These are phyloP conservation scores for Phainopepla nitens DNA, from an alignment of 2,113 vertebrate genomes.

Conservation along the genomic window DNA sequence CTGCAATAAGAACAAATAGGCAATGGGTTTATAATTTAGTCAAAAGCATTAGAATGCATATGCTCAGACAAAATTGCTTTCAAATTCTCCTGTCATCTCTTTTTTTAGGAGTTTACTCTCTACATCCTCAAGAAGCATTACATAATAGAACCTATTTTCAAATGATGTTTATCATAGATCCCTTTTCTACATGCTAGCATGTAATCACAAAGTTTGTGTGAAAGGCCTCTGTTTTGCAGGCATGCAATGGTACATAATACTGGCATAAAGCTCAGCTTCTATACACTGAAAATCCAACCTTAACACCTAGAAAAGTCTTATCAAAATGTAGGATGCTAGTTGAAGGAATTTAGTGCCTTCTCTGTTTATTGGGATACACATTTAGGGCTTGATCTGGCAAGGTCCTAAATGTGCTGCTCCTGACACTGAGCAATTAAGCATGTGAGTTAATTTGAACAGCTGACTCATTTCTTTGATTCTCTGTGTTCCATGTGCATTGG, in stretches of 20 bases:
- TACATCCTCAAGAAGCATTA: neutral
- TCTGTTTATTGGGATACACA: rapidly evolving
- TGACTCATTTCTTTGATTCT: neutral
- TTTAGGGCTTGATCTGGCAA: neutral
- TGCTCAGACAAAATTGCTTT: neutral
- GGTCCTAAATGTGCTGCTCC: neutral
- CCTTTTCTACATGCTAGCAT: neutral
- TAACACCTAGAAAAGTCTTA: neutral
- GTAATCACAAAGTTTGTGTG: neutral
- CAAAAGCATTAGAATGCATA: neutral
- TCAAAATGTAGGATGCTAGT: neutral
- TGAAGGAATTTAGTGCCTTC: neutral
- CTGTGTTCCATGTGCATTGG: rapidly evolving
- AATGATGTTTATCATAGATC: neutral
- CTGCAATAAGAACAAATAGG: neutral
- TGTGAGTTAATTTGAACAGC: neutral
- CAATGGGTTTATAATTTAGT: neutral
- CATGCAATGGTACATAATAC: rapidly evolving
- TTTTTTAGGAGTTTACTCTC: neutral
- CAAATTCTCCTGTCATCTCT: neutral
- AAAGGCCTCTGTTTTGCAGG: neutral
- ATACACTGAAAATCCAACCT: neutral
- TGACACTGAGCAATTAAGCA: neutral
- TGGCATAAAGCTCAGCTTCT: neutral
- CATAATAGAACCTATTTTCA: neutral